Evolutionary conservation across 2,888 invertebrate species (phyloP), one percentile per base, ranked within the genome.

Genomic region (Aphodius sticticus): DNA sequence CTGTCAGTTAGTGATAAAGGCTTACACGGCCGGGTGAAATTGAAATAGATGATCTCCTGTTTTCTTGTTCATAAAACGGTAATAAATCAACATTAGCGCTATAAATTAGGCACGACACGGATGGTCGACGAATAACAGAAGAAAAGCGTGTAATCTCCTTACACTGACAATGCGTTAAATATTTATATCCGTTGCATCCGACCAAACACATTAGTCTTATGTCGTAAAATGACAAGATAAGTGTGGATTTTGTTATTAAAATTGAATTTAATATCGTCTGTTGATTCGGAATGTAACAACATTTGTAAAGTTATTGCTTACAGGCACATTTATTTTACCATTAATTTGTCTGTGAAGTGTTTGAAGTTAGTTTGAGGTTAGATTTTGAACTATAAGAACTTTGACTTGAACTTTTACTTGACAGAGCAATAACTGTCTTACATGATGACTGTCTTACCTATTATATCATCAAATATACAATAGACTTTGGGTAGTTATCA

Each of bases 51-150:
- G 74, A 74, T 74, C n/a, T 35, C 37, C 35, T 74, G 26, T n/a
- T 74, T 72, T 26, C 72, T 72, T 26, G 16, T 74, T 35, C 35
- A 74, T 74, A 74, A 74, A 74, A 74, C 74, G 74, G 74, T 37
- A 74, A 74, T 74, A 74, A 74, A 74, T 74, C 74, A 74, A 74
- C 74, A 74, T 74, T 74, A 74, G 35, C 37, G 36, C 36, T 16
- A 26, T 16, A 37, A 74, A 74, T 74, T 74, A 37, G 74, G 74
- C 16, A 26, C 4, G 70, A 70, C 26, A 53, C 53, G 53, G 70
- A 74, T 74, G 26, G 37, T 35, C 9, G 70, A 6, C 26, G 70
- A 26, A 70, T 35, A 74, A 37, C 26, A 26, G n/a, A 36, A 26
- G 35, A 35, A 74, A 37, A 74, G 9, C n/a, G 74, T 35, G 74